Conservation (phyloP, 2,888 invertebrate genomes). For the Pycnomerus fuliginosus region DNA sequence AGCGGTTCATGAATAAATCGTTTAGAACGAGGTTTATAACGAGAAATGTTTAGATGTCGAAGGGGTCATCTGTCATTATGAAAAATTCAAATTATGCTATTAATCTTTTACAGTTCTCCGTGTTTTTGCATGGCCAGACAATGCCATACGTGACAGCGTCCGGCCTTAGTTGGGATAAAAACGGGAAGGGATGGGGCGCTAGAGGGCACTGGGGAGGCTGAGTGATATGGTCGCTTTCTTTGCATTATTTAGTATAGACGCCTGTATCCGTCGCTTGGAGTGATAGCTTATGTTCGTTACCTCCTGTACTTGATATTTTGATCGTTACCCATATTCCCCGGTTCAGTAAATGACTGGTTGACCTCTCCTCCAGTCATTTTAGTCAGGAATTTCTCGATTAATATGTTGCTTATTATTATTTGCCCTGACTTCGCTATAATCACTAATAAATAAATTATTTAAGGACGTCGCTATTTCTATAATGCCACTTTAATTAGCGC, state of each 20-base stretch:
- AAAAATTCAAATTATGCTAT: conserved; percentile 52
- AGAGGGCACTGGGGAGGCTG: conserved; percentile 41
- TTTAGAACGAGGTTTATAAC: conserved; percentile 37
- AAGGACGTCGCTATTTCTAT: conserved; percentile 16
- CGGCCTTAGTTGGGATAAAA: conserved; percentile 25
- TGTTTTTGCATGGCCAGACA: conserved; percentile 50
- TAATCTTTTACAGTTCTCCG: conserved; percentile 49
- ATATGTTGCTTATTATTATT: conserved; percentile 15
- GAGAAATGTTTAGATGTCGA: conserved; percentile 45
- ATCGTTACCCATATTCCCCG: no score
- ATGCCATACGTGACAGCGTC: conserved; percentile 49
- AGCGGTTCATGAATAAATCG: conserved; percentile 41
- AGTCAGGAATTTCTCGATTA: conserved; percentile 19
- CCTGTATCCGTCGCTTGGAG: conserved; percentile 41
- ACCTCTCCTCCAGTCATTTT: conserved; percentile 3
- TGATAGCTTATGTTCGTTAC: conserved; percentile 39
- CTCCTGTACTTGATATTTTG: conserved; percentile 26
- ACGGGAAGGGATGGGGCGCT: conserved; percentile 33
- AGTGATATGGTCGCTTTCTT: conserved; percentile 48
- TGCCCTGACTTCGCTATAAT: conserved; percentile 7
- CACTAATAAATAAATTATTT: conserved; percentile 15
- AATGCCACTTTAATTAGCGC: conserved; percentile 16
- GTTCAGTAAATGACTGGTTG: conserved; percentile 7
- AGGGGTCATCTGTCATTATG: conserved; percentile 46
- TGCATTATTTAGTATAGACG: conserved; percentile 48